phyloP scores from a whole-genome alignment of 2,113 vertebrate species.

The mouse (Mus musculus) region GRCm39 chr13:47170001-47170500 shows the following conservation, averaged over 20 bases:
- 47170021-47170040: background rate
- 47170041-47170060: background rate
- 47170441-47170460: constrained; percentile 32
- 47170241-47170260: background rate
- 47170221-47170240: background rate
- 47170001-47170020: background rate
- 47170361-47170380: no score
- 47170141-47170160: background rate
- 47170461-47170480: background rate
- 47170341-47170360: background rate
- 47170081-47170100: background rate
- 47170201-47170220: background rate
- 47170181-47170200: background rate
- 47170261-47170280: background rate
- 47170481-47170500: background rate
- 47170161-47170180: background rate
- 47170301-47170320: no score
- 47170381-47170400: background rate
- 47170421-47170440: background rate
- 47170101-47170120: no score
- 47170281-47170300: background rate
- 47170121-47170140: no score
- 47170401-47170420: background rate
- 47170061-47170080: background rate
- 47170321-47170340: background rate